Conservation (phyloP, 2,797 vertebrate genomes). For the Pseudochromis fuscus region DNA sequence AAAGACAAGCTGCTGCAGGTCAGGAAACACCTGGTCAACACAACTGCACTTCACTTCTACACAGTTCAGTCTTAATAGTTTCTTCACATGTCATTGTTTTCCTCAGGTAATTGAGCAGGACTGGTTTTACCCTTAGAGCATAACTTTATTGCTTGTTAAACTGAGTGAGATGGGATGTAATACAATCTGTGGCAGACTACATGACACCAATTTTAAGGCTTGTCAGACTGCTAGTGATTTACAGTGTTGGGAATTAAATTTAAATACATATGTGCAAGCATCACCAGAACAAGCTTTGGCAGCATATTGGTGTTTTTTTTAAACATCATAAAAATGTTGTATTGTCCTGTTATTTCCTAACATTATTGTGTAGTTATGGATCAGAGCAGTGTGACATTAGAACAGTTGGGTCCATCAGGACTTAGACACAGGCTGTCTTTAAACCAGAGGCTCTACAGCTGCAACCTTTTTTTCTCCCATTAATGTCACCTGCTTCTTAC, state of each 20-base stretch:
- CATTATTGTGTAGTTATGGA: background rate
- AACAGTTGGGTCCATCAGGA: background rate
- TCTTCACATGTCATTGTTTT: background rate
- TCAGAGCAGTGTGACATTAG: background rate
- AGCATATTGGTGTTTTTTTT: too few relatives aligned
- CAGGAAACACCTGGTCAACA: constrained; percentile 60
- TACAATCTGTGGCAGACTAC: background rate
- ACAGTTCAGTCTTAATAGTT: background rate
- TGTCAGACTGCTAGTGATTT: background rate
- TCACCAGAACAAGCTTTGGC: background rate
- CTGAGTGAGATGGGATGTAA: background rate
- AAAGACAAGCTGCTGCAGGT: constrained; percentile 84
- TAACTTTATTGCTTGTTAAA: background rate
- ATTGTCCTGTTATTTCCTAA: too few relatives aligned
- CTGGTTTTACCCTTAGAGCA: background rate
- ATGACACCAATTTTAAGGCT: too few relatives aligned
- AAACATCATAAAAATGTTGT: background rate
- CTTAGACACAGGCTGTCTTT: background rate
- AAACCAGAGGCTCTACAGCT: background rate
- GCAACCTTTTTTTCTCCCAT: too few relatives aligned
- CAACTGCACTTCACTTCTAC: constrained; percentile 2
- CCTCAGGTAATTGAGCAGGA: background rate
- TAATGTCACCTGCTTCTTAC: background rate
- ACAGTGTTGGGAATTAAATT: background rate
- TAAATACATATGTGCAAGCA: too few relatives aligned